Percentiles rank a stretch among this genome's conserved stretches.
These are phyloP conservation scores for Drosophila suzukii DNA, from an alignment of 1,140 invertebrate genomes.

Conservation along the genomic window DNA sequence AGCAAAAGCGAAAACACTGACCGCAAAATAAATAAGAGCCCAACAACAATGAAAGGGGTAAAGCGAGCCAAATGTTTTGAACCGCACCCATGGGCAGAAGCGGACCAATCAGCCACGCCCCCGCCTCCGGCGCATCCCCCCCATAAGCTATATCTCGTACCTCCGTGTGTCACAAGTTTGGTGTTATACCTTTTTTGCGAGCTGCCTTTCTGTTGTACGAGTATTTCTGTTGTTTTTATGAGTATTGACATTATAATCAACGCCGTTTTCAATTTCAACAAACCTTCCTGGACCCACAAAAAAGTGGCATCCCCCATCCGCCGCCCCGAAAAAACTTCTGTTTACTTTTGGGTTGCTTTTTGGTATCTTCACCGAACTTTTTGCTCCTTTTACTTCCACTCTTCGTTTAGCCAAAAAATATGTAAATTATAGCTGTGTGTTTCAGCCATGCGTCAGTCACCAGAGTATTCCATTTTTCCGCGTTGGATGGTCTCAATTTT, in stretches of 20 bases:
- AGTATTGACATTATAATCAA: constrained; percentile 82
- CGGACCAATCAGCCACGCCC: constrained; percentile 34
- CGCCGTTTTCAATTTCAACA: constrained; percentile 80
- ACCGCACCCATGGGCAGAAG: constrained; percentile 65
- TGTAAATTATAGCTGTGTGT: constrained; percentile 72
- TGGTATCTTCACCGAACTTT: constrained; percentile 36
- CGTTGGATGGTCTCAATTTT: constrained; percentile 63
- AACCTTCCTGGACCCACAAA: constrained; percentile 46
- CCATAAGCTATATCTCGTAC: constrained; percentile 12
- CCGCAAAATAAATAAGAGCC: constrained; percentile 51
- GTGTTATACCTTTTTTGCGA: constrained; percentile 34
- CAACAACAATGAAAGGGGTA: constrained; percentile 35
- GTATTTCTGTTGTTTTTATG: constrained; percentile 63
- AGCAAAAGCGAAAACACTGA: constrained; percentile 43
- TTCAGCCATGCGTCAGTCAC: constrained; percentile 72
- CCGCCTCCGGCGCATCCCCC: background rate
- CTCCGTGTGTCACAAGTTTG: constrained; percentile 42
- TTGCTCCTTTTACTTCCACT: constrained; percentile 43
- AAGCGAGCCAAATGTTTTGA: constrained; percentile 66
- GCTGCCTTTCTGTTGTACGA: constrained; percentile 14
- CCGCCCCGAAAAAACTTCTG: constrained; percentile 52
- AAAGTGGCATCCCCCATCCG: constrained; percentile 42
- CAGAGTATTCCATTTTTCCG: constrained; percentile 68
- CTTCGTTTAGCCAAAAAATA: constrained; percentile 68
- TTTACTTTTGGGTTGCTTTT: constrained; percentile 71